These are phyloP conservation scores for Cremastinae sp. DNA, from an alignment of 2,888 invertebrate species.

Conservation along the genomic window DNA sequence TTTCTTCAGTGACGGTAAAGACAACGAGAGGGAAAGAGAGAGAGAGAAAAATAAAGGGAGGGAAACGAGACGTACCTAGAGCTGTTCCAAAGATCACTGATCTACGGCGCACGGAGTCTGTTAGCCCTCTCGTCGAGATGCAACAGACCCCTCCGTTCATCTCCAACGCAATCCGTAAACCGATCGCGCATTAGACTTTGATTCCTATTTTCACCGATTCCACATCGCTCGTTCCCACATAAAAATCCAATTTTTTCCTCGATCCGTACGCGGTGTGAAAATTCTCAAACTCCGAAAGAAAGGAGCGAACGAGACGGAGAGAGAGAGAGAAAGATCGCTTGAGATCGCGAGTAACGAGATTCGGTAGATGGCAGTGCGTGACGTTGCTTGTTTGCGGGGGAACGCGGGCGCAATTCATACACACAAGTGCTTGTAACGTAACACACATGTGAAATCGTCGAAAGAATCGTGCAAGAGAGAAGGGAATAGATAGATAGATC, in stretches of 20 bases:
- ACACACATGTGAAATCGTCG: conserved; percentile 8
- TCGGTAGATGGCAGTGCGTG: conserved; percentile 38
- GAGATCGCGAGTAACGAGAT: conserved; percentile 29
- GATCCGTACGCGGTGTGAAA: background rate
- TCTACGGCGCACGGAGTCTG: conserved; percentile 52
- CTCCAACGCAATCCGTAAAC: background rate
- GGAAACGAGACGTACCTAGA: conserved; percentile 15
- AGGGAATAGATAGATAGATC: background rate
- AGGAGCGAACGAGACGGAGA: background rate
- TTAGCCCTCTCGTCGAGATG: conserved; percentile 34
- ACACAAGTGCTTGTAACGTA: conserved; percentile 9
- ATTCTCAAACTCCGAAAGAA: conserved; percentile 1
- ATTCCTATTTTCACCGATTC: background rate
- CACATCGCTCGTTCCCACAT: background rate
- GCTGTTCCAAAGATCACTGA: conserved; percentile 58
- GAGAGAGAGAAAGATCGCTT: conserved; percentile 9
- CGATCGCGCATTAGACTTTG: background rate
- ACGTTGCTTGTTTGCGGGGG: conserved; percentile 22
- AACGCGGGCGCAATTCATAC: conserved; percentile 24
- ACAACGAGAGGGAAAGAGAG: conserved; percentile 4
- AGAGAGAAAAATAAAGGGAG: conserved; percentile 13
- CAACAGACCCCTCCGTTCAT: conserved; percentile 27
- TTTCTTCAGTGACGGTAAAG: conserved; percentile 1
- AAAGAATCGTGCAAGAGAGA: conserved; percentile 15
- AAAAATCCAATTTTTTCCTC: background rate